These are phyloP conservation scores for Limonius californicus DNA, from an alignment of 1,140 invertebrate genomes.

Conservation along the genomic window DNA sequence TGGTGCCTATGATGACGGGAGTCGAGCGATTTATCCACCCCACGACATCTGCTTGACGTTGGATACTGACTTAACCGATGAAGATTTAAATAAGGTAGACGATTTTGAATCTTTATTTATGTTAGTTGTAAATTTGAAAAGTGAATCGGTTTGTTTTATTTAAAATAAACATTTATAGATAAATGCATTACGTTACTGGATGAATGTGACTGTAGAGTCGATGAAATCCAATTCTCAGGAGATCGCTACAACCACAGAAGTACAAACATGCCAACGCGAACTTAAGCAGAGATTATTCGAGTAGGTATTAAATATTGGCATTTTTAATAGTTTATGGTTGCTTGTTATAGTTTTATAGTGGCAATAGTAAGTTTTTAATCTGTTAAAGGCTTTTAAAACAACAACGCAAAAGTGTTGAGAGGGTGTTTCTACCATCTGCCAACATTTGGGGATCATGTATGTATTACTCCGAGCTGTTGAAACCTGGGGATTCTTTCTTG, in stretches of 20 bases:
- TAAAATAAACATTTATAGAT: conserved; percentile 48
- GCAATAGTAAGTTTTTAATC: not conserved
- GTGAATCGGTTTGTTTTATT: too few species aligned
- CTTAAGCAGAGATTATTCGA: conserved; percentile 30
- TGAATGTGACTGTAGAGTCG: conserved; percentile 50
- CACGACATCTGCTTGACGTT: conserved; percentile 80
- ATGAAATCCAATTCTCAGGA: conserved; percentile 40
- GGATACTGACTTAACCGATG: conserved; percentile 63
- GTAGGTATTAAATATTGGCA: conserved; percentile 23
- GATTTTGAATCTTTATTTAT: too few species aligned
- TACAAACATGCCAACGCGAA: conserved; percentile 40
- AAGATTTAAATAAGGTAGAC: conserved; percentile 64
- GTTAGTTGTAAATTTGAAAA: too few species aligned
- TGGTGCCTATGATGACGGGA: conserved; percentile 56
- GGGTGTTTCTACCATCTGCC: conserved; percentile 20
- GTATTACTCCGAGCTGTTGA: conserved; percentile 24
- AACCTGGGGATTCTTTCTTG: conserved; percentile 24
- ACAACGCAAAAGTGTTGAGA: conserved; percentile 25
- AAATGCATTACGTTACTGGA: conserved; percentile 58
- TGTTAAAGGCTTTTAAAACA: conserved; percentile 34
- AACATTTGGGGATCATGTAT: conserved; percentile 29
- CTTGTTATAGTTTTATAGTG: too few species aligned
- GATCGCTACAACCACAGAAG: conserved; percentile 40
- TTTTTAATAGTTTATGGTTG: too few species aligned
- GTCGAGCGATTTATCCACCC: conserved; percentile 63